Percentiles rank a stretch among this genome's conserved stretches.
These are phyloP conservation scores for Characodon lateralis DNA, from an alignment of 2,797 vertebrate genomes.

Conservation along the genomic window DNA sequence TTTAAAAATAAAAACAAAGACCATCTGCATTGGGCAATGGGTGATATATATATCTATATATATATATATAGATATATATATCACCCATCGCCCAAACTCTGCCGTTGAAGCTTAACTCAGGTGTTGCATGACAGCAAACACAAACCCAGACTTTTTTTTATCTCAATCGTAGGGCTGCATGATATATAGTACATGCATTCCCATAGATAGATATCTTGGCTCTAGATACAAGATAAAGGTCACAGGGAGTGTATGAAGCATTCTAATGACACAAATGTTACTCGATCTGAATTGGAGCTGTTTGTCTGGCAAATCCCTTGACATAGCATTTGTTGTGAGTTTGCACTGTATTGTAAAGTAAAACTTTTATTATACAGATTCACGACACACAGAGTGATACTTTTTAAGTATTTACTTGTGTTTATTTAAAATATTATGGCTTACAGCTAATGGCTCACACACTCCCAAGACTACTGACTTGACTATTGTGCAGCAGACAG, in stretches of 20 bases:
- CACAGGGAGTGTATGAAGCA: constrained; percentile 6
- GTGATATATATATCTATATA: too few relatives aligned
- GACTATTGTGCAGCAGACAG: background rate
- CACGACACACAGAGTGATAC: background rate
- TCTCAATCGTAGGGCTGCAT: background rate
- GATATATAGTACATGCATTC: background rate
- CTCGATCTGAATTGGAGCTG: background rate
- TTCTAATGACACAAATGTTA: background rate
- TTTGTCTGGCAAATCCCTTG: background rate
- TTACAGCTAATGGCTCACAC: background rate
- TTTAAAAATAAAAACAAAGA: too few relatives aligned
- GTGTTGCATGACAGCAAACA: background rate
- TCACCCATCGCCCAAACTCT: background rate
- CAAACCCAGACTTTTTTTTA: too few relatives aligned
- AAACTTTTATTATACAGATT: background rate
- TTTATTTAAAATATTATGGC: background rate
- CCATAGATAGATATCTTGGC: background rate
- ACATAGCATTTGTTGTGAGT: background rate
- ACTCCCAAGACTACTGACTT: background rate
- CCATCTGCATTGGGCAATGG: too few relatives aligned
- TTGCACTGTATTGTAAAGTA: background rate
- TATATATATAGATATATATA: too few relatives aligned
- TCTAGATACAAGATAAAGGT: background rate
- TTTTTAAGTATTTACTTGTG: background rate
- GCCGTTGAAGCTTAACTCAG: background rate